These are phyloP conservation scores for Heliconius hortense DNA, from an alignment of 2,888 invertebrate species.

Conservation along the genomic window DNA sequence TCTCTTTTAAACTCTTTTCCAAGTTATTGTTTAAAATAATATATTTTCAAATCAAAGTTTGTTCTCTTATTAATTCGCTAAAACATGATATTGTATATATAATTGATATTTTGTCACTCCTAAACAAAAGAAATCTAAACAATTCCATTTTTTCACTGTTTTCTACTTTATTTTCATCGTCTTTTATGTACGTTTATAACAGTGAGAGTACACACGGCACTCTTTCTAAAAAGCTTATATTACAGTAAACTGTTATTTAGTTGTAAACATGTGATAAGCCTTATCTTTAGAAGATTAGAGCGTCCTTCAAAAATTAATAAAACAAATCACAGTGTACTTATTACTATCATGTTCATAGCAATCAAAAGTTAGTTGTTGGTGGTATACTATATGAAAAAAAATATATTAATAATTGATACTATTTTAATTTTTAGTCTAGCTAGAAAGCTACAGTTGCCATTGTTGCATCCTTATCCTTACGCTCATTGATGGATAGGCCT, in stretches of 20 bases:
- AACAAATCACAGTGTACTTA: conserved; percentile 18
- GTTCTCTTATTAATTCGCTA: conserved; percentile 2
- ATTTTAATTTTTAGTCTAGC: no score
- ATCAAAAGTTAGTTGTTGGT: conserved; percentile 6
- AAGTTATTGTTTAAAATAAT: background rate
- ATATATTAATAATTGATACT: background rate
- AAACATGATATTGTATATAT: conserved; percentile 5
- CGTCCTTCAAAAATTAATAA: conserved; percentile 38
- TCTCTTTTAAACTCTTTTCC: background rate
- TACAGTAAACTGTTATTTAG: conserved; percentile 28
- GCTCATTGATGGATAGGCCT: no score
- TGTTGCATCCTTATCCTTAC: no score
- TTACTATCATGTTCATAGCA: conserved; percentile 10
- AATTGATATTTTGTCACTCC: conserved; percentile 13
- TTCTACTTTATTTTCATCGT: background rate
- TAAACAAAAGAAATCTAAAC: background rate
- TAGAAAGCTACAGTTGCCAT: no score
- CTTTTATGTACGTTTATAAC: background rate
- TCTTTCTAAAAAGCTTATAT: conserved; percentile 26
- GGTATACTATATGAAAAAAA: background rate
- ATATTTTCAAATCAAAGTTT: background rate
- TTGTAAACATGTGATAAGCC: conserved; percentile 38
- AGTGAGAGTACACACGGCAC: conserved; percentile 11
- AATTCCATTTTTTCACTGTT: background rate
- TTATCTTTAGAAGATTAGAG: conserved; percentile 39